Conservation (phyloP, 2,888 invertebrate genomes). For the Druceiella hillmani region DNA sequence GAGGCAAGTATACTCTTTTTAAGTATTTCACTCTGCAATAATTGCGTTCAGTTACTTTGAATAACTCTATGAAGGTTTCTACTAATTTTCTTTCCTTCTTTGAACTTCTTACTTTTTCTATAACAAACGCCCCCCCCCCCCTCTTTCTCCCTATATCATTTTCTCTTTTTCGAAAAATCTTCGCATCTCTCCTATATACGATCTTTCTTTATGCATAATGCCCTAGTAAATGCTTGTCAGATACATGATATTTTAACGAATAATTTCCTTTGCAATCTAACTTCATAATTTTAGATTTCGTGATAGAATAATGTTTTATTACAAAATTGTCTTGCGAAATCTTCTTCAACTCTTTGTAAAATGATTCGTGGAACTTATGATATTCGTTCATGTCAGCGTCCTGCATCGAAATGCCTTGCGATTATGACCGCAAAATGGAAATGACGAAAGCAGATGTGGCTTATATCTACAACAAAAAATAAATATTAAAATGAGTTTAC, state of each 20-base stretch:
- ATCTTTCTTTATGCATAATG: conserved; percentile 5
- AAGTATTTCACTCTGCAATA: conserved; percentile 4
- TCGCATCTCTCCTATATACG: conserved; percentile 8
- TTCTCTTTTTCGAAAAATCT: too few relatives aligned
- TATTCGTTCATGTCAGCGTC: conserved; percentile 9
- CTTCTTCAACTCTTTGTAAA: conserved; percentile 8
- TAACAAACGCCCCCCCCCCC: too few relatives aligned
- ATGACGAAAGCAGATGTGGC: neutral
- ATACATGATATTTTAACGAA: conserved; percentile 12
- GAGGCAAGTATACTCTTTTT: conserved; percentile 6
- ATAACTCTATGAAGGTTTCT: conserved; percentile 5
- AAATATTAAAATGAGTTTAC: too few relatives aligned
- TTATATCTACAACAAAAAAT: too few relatives aligned
- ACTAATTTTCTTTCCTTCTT: conserved; percentile 6
- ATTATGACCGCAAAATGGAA: conserved; percentile 1
- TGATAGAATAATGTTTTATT: conserved; percentile 11
- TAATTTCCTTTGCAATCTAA: too few relatives aligned
- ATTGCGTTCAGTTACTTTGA: neutral
- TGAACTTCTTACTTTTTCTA: conserved; percentile 4
- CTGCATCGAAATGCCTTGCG: conserved; percentile 9
- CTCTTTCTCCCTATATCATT: conserved; percentile 4
- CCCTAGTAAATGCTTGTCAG: conserved; percentile 8
- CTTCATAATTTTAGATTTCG: conserved; percentile 6
- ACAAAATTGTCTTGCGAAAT: conserved; percentile 11
- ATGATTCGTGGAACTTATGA: conserved; percentile 10